Conservation (phyloP, 1,140 invertebrate species). For the Ephestia elutella region DNA sequence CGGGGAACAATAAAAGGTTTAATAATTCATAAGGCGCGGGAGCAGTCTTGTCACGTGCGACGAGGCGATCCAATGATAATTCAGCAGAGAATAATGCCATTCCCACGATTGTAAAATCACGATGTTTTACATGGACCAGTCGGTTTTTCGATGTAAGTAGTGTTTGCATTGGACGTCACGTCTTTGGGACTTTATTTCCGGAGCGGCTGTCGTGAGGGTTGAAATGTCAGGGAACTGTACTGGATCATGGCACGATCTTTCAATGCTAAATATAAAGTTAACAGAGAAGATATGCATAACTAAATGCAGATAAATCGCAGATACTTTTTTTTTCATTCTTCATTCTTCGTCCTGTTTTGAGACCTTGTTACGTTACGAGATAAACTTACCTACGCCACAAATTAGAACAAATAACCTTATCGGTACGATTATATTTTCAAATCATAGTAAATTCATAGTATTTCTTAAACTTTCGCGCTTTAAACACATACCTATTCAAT, state of each 20-base stretch:
- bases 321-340: no score
- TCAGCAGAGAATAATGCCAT: conserved; percentile 53
- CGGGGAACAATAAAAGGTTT: conserved; percentile 59
- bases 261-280: no score
- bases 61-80: conserved; percentile 45
- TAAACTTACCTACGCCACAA: no score
- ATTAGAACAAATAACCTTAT: no score
- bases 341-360: no score
- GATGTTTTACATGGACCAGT: conserved; percentile 48
- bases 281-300: no score
- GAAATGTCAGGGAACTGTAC: neutral
- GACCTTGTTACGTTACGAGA: no score
- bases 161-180: neutral
- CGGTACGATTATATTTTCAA: no score
- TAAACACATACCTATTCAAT: no score
- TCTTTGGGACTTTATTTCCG: neutral
- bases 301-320: no score
- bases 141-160: conserved; percentile 1
- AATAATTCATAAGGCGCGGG: conserved; percentile 66
- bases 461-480: no score
- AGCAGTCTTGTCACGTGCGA: conserved; percentile 54
- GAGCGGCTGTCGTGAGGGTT: neutral
- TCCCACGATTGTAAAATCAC: conserved; percentile 65
- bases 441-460: no score
- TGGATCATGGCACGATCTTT: neutral